Evolutionary conservation across 2,113 vertebrate species (phyloP), one percentile per base, ranked within the genome.

Genomic region (Sylvilagus bachmani): DNA sequence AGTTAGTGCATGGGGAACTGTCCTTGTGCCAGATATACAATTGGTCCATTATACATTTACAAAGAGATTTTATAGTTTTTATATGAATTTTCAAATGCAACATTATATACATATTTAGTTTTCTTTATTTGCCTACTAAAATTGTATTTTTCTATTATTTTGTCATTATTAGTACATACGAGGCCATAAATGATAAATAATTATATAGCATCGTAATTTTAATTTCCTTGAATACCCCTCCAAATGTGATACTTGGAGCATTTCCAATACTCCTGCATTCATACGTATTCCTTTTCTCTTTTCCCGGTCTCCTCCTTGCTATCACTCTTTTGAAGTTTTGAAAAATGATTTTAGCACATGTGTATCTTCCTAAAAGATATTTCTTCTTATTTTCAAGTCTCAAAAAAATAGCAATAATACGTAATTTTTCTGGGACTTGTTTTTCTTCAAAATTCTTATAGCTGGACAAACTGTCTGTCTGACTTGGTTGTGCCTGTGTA

Each of bases 361-460:
- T 38, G 3, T 81, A 94, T 79, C 13, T 93, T 10, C 6, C 3
- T 78, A 31, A 78, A 86, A 44, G 8, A 8, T 66, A 70, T 83
- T 87, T 73, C 31, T 91, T 67, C 10, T 80, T 93, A 17, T 2
- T 87, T 69, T 79, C 64, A 12, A 73, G 5, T 90, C 86, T n/a
- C 24, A 67, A 29, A 14, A 86, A 51, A 73, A 10, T 67, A 75
- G 71, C 22, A 71, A 73, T 0, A 29, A 7, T 61, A 69, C 51
- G 7, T 44, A 84, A 95, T 84, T 83, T 86, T 38, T 44, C 77
- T 73, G 31, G 44, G 10, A 70, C 33, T 22, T 77, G 51, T 90
- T 95, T 88, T 74, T 10, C 58, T 21, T 77, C 25, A 44, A 86
- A 87, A 90, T 69, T 91, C 79, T 93, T 70, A n/a, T n/a, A n/a